phyloP scores from a whole-genome alignment of 2,113 vertebrate genomes.

The Chitala chitala region DNA sequence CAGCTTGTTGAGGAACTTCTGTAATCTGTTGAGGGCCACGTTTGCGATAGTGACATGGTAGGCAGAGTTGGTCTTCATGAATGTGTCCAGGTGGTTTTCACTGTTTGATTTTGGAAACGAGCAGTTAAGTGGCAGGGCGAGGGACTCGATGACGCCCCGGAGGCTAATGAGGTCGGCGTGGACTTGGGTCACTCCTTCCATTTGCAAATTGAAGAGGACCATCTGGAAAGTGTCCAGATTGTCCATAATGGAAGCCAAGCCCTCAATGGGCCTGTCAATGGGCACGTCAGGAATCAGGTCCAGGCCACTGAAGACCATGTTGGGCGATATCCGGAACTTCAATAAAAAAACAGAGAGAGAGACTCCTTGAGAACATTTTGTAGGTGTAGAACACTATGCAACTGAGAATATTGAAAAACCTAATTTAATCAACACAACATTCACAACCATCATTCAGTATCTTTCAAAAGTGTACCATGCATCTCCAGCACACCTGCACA shows the following conservation, averaged over 20 bases:
- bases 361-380: no score
- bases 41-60: slow-evolving; percentile 45
- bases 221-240: slow-evolving; percentile 49
- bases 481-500: no score
- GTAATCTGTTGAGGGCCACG: slow-evolving; percentile 52
- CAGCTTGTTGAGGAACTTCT: slow-evolving; percentile 44
- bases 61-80: slow-evolving; percentile 32
- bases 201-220: slow-evolving; percentile 46
- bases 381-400: no score
- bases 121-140: slow-evolving; percentile 45
- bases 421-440: no score
- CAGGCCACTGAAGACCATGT: slow-evolving; percentile 45
- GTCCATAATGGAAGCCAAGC: slow-evolving; percentile 50
- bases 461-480: no score
- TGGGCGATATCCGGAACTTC: slow-evolving; percentile 34
- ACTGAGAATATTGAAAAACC: no score
- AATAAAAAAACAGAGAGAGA: neutral
- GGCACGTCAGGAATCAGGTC: slow-evolving; percentile 53
- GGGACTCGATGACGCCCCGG: slow-evolving; percentile 42
- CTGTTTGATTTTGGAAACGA: slow-evolving; percentile 9
- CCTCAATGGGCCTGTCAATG: slow-evolving; percentile 32
- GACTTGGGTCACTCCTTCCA: slow-evolving; percentile 46
- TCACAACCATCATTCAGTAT: no score
- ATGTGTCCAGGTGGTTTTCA: slow-evolving; percentile 24
- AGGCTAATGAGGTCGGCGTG: slow-evolving; percentile 57